Conservation (phyloP, 1,140 invertebrate genomes). For the Drosophila lacertosa region DNA sequence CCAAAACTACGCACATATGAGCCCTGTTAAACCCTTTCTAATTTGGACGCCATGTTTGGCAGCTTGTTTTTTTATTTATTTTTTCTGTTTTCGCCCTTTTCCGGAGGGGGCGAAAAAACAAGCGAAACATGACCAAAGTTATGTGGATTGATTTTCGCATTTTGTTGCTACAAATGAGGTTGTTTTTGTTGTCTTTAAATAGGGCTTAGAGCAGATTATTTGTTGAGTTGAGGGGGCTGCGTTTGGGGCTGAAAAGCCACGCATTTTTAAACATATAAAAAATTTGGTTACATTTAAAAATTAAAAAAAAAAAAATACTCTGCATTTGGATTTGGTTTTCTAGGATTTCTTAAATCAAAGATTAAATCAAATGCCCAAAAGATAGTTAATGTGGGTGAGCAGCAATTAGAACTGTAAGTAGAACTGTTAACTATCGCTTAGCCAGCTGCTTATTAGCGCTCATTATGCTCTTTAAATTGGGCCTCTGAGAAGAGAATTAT, state of each 20-base stretch:
- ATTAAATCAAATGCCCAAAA: not conserved
- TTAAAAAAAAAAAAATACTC: not conserved
- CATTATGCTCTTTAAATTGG: conserved; percentile 44
- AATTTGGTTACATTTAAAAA: not conserved
- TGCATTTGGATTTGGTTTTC: no score
- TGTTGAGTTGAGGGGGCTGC: not conserved
- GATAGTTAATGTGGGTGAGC: not conserved
- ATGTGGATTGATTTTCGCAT: conserved; percentile 61
- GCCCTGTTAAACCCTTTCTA: conserved; percentile 36
- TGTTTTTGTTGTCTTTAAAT: conserved; percentile 4
- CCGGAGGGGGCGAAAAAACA: not conserved
- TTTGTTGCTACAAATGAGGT: conserved; percentile 59
- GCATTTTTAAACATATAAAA: not conserved
- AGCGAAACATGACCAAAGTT: conserved; percentile 42
- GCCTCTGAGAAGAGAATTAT: conserved; percentile 27
- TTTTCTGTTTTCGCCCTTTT: conserved; percentile 1
- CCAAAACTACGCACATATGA: conserved; percentile 40
- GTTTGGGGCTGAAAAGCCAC: not conserved
- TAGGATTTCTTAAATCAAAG: no score
- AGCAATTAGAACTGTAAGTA: conserved; percentile 1
- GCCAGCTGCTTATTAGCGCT: conserved; percentile 26
- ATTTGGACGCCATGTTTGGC: conserved; percentile 36
- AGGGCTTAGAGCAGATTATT: conserved; percentile 25
- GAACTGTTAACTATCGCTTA: conserved; percentile 13
- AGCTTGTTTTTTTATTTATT: conserved; percentile 11